phyloP scores from a whole-genome alignment of 2,113 vertebrate genomes.

The Channa argus region DNA sequence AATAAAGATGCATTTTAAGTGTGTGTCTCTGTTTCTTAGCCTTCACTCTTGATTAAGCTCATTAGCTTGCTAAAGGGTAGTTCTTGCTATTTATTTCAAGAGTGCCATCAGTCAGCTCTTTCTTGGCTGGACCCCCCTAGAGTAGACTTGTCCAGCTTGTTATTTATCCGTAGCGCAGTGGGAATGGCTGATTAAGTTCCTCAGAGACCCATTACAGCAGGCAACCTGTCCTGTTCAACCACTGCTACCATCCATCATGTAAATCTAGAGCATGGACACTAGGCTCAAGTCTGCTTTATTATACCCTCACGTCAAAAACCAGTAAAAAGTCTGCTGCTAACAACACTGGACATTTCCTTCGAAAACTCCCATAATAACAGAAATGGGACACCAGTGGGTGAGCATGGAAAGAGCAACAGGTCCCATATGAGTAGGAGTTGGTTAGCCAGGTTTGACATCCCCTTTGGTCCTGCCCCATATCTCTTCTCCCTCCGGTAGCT shows the following conservation, averaged over 20 bases:
- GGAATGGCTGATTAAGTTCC: constrained; percentile 78
- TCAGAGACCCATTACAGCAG: constrained; percentile 80
- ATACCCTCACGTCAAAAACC: constrained; percentile 66
- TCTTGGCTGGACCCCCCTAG: constrained; percentile 41
- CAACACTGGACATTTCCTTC: constrained; percentile 73
- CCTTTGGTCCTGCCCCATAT: constrained; percentile 32
- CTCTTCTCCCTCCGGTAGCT: constrained; percentile 61
- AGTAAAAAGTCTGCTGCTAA: constrained; percentile 72
- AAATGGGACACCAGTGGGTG: constrained; percentile 68
- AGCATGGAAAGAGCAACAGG: constrained; percentile 55
- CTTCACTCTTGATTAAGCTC: constrained; percentile 50
- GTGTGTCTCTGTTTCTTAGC: constrained; percentile 17
- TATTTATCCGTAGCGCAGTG: constrained; percentile 72
- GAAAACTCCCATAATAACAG: constrained; percentile 60
- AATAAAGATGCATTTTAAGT: constrained; percentile 26
- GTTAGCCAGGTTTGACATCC: constrained; percentile 67
- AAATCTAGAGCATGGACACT: constrained; percentile 73
- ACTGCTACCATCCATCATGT: constrained; percentile 81
- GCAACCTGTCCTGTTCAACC: constrained; percentile 73
- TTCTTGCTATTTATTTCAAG: constrained; percentile 33
- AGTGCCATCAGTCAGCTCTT: constrained; percentile 52
- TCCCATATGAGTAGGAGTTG: constrained; percentile 61
- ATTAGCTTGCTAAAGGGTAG: constrained; percentile 49
- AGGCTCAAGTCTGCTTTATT: constrained; percentile 62
- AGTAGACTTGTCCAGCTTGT: constrained; percentile 62